Base-by-base conservation (phyloP, 2,797 vertebrate species). In the Argyrosomus regius region DNA sequence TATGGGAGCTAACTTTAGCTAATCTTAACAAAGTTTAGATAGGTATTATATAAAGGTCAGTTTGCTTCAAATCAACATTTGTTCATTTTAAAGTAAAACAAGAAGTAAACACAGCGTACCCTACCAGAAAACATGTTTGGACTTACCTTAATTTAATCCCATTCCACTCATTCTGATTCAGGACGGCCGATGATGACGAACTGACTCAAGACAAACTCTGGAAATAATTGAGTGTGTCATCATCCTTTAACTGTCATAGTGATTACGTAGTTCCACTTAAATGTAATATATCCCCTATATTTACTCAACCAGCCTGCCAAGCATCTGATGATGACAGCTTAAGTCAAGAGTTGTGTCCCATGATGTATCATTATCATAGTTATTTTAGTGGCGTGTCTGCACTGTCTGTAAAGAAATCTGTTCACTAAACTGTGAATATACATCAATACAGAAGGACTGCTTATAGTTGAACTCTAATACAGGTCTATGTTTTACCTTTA, bases 181-280 rank as follows among this genome's bases (percentile, higher is more conserved):
- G 35, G 28, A 18, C 16, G 1, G n/a, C 31, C 8, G 13, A 45
- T 45, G 35, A n/a, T 28, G 12, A 43, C 3, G 22, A 48, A 39
- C 53, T 46, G 67, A 58, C 68, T 50, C 68, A 59, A 48, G 31
- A 31, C 5, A 22, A 59, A 22, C 18, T 59, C 7, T n/a, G 56
- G 20, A 49, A 59, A 49, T 48, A 26, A 16, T 49, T 49, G 6
- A 20, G 16, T 49, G 48, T 20, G 48, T 43, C 20, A n/a, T 60
- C 11, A n/a, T 59, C 17, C 8, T 58, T 3, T 31, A 18, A 39
- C 60, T 22, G 20, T 28, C 17, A 7, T 39, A 28, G 16, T 1
- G 26, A 17, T 56, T 56, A 54, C 14, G 7, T 8, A 56, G 56
- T 35, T 58, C 28, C 16, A 26, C 35, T 39, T 39, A 39, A 31